Conservation (phyloP, 1,140 invertebrate genomes). For the Augochlora pura region DNA sequence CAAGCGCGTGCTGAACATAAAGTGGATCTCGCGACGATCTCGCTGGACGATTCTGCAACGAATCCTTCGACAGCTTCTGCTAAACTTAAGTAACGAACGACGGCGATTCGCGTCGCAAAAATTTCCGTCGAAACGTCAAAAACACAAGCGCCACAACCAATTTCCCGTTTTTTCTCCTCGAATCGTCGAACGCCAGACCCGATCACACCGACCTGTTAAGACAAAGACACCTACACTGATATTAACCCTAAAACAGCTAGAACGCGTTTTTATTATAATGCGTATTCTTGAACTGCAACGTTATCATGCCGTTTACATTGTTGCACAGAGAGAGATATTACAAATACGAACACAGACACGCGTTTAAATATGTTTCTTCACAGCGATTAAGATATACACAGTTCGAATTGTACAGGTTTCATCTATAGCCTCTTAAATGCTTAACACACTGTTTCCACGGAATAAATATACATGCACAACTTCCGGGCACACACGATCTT, state of each 20-base stretch:
- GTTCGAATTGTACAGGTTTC: slow-evolving; percentile 31
- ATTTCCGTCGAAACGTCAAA: background rate
- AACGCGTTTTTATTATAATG: slow-evolving; percentile 7
- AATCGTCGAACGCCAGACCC: too few relatives aligned
- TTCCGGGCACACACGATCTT: background rate
- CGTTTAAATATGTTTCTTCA: slow-evolving; percentile 36
- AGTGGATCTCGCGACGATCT: background rate
- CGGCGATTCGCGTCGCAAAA: too few relatives aligned
- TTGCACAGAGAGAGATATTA: slow-evolving; percentile 25
- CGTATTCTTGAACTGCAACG: slow-evolving; percentile 8
- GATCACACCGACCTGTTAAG: background rate
- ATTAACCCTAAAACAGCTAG: slow-evolving; percentile 30
- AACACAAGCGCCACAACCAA: too few relatives aligned
- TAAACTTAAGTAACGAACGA: too few relatives aligned
- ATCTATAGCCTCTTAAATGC: slow-evolving; percentile 35
- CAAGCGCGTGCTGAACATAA: background rate
- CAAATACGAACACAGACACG: slow-evolving; percentile 37
- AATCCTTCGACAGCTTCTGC: background rate
- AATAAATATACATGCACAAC: background rate
- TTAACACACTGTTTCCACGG: slow-evolving; percentile 1
- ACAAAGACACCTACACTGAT: slow-evolving; percentile 17
- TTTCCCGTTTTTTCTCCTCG: too few relatives aligned
- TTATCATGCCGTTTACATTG: slow-evolving; percentile 22
- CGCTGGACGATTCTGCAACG: background rate
- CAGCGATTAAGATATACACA: slow-evolving; percentile 44